Evolutionary conservation across 2,888 invertebrate species (phyloP).

Genomic region (Seira sanloemensis): DNA sequence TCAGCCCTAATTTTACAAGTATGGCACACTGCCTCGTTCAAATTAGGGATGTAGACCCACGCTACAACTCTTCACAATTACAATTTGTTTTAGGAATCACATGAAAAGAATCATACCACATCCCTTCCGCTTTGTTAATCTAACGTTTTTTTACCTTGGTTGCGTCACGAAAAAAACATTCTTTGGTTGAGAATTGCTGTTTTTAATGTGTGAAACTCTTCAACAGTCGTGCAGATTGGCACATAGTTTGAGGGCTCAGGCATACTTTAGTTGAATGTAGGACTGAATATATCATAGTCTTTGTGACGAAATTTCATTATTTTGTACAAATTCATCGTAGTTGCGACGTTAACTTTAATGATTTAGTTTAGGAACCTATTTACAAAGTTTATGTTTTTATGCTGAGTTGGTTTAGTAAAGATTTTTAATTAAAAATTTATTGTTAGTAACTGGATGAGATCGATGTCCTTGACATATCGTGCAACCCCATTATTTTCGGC

Average conservation of each 20-base stretch:
- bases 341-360: not conserved
- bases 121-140: not conserved
- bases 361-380: not conserved
- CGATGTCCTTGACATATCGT: conserved; percentile 1
- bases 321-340: not conserved
- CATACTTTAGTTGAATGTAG: not conserved
- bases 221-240: not conserved
- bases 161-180: not conserved
- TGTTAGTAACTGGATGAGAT: not conserved
- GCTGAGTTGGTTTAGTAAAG: not conserved
- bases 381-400: not conserved
- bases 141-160: not conserved
- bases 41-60: not conserved
- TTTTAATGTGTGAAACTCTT: not conserved
- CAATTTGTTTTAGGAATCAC: no score
- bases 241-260: not conserved
- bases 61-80: not conserved
- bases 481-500: no score
- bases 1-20: not conserved
- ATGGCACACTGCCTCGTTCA: not conserved
- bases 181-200: not conserved
- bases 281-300: not conserved
- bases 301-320: not conserved
- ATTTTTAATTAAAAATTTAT: not conserved
- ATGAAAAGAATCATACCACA: not conserved